Conservation (phyloP, 2,888 invertebrate genomes). For the Hirtodrosophila histrioides region DNA sequence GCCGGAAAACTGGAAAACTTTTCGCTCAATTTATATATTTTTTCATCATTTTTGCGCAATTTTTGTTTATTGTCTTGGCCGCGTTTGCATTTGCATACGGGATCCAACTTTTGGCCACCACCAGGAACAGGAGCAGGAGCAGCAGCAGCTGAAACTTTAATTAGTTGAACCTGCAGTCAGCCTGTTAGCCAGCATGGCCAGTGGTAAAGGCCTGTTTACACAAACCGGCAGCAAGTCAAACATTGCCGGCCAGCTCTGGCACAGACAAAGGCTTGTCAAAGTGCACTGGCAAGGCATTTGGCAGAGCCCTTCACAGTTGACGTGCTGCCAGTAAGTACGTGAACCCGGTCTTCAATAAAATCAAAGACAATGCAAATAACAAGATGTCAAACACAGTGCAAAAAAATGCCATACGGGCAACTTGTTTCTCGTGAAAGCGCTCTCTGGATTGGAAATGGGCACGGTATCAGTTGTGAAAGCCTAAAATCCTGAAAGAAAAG, state of each 20-base stretch:
- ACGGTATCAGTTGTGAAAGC: no score
- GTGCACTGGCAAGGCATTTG: no score
- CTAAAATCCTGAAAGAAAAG: no score
- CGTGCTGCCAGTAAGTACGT: no score
- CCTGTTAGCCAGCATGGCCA: constrained; percentile 1
- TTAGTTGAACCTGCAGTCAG: constrained; percentile 16
- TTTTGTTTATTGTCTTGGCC: constrained; percentile 34
- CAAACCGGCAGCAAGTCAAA: not conserved
- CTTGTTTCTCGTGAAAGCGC: no score
- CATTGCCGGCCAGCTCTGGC: not conserved
- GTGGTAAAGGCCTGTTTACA: not conserved
- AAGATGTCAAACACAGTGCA: no score
- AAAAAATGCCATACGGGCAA: no score
- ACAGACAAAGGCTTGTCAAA: no score
- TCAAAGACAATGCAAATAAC: no score
- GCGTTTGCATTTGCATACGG: constrained; percentile 32
- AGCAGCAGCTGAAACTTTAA: constrained; percentile 40
- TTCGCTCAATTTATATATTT: constrained; percentile 1
- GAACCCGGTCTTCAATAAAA: no score
- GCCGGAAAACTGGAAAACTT: constrained; percentile 23
- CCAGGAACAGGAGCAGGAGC: not conserved
- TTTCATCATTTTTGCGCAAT: constrained; percentile 1
- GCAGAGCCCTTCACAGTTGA: no score
- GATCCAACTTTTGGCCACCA: constrained; percentile 19
- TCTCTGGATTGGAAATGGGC: no score